Conservation (phyloP, 2,113 vertebrate species). For the Brachyhypopomus occidentalis region DNA sequence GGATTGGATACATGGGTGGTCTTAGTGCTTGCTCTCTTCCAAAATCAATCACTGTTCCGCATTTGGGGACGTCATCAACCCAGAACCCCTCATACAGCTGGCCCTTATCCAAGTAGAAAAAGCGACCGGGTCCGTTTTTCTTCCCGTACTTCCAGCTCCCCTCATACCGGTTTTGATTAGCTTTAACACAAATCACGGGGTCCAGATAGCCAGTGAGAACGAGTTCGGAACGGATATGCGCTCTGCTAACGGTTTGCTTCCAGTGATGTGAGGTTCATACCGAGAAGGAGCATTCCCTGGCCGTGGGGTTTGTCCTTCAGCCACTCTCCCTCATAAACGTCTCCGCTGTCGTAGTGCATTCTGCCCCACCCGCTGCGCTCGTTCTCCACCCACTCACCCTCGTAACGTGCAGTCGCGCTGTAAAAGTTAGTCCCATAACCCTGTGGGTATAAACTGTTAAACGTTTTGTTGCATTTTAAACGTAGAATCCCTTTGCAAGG, state of each 20-base stretch:
- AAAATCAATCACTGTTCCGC: constrained; percentile 82
- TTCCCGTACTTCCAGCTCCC: constrained; percentile 85
- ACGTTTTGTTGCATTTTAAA: too few species aligned
- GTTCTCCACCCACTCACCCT: constrained; percentile 83
- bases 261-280: constrained; percentile 65
- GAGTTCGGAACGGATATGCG: neutral
- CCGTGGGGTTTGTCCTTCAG: constrained; percentile 72
- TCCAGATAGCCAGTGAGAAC: neutral
- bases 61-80: constrained; percentile 82
- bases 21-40: constrained; percentile 70
- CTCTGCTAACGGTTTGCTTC: too few species aligned
- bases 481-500: too few species aligned
- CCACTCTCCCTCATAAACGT: constrained; percentile 90
- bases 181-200: constrained; percentile 53
- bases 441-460: constrained; percentile 61
- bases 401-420: constrained; percentile 72
- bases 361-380: constrained; percentile 83
- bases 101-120: constrained; percentile 79
- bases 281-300: constrained; percentile 75
- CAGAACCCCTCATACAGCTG: constrained; percentile 87
- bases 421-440: constrained; percentile 81
- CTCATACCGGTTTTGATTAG: constrained; percentile 83
- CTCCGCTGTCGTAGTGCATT: constrained; percentile 79
- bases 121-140: constrained; percentile 83
- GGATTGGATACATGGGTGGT: constrained; percentile 80